Evolutionary conservation across 2,113 vertebrate species (phyloP), one percentile per base, ranked within the genome.

Genomic region (Sceloporus tristichus): DNA sequence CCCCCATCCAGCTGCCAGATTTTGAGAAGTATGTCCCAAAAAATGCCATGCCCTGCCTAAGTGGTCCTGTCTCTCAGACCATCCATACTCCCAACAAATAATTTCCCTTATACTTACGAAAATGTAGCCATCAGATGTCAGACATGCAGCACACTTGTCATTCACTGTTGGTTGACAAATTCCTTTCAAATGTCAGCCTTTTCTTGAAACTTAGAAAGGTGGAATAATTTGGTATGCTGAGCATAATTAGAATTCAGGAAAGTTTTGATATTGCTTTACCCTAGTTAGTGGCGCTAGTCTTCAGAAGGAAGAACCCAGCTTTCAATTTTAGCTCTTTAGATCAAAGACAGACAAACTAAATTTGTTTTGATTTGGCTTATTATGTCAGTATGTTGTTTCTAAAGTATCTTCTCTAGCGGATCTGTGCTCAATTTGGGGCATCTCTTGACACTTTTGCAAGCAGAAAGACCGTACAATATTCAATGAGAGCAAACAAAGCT

Each of bases 281-380:
- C 73, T 85, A 77, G 73, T 66, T 85, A 85, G 56, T 23, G 13
- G 73, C 1, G 0, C 10, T 54, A 3, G 29, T 66, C 83, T 76
- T 77, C 54, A 29, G 38, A 77, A 59, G 38, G 42, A 13, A 59
- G 62, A 62, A 42, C 1, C n/a, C 23, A 65, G 29, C 84, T 42
- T 77, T 77, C 84, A 77, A 8, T 42, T 66, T 42, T 42, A 56
- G 56, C 56, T 77, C 23, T 62, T 77, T 29, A 65, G 84, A 85
- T 85, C 84, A 85, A 85, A 85, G 84, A 11, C 74, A 77, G 38
- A 4, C 23, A 29, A 56, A 65, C 56, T 77, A 29, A 48, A 48
- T 77, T 85, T 77, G 84, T 77, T 85, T 85, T 85, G 84, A 85
- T 85, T 77, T 77, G 84, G 73, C n/a, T 62, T 65, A 48, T 65